Percentiles rank a stretch among this genome's conserved stretches.
Evolutionary conservation across 1,140 invertebrate species (phyloP).

Genomic region (Araneus ventricosus): DNA sequence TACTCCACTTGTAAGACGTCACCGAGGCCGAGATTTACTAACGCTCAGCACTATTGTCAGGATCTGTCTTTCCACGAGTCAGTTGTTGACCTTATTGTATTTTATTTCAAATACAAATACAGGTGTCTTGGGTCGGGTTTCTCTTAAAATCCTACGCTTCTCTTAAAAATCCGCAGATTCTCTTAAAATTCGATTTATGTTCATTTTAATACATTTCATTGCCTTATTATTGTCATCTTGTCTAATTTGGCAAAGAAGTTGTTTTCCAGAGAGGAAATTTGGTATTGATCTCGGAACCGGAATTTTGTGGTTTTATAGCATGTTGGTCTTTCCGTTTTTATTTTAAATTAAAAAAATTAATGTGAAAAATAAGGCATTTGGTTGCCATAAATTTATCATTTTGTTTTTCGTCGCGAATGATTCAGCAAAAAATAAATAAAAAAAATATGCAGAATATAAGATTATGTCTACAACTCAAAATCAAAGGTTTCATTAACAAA

Average conservation of each 20-base stretch:
- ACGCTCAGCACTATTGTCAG: not conserved
- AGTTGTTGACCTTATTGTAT: not conserved
- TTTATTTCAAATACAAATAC: not conserved
- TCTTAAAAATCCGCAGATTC: not conserved
- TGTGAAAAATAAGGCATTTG: too few species aligned
- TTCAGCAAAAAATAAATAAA: too few species aligned
- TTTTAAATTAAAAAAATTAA: too few species aligned
- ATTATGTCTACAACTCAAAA: too few species aligned
- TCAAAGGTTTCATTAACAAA: too few species aligned
- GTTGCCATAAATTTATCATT: too few species aligned
- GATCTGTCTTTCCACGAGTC: not conserved
- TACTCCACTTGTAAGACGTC: not conserved
- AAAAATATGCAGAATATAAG: too few species aligned
- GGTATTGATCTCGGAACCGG: too few species aligned
- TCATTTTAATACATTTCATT: not conserved
- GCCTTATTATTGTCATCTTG: conserved; percentile 5
- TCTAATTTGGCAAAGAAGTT: not conserved
- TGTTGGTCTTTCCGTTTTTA: too few species aligned
- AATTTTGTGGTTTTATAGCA: too few species aligned
- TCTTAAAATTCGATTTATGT: conserved; percentile 3
- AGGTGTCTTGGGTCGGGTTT: not conserved
- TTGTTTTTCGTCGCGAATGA: too few species aligned
- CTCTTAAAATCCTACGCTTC: not conserved
- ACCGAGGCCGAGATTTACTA: not conserved
- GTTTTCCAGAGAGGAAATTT: not conserved